Evolutionary conservation across 2,888 invertebrate genomes (phyloP).

Genomic region (Encarsia formosa): DNA sequence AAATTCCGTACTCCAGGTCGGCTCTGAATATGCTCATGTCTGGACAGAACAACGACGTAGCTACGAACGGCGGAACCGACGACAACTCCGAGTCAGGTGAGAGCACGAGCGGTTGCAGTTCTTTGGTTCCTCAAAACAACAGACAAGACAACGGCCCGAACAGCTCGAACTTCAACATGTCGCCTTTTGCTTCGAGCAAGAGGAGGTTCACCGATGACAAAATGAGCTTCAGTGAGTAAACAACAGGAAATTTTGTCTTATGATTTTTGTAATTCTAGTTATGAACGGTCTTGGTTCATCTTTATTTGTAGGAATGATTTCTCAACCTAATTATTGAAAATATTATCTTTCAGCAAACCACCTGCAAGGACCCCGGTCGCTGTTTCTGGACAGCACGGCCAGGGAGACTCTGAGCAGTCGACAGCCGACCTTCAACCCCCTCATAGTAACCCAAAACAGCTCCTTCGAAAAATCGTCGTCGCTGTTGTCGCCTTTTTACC

Average conservation of each 20-base stretch:
- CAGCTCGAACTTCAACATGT: slow-evolving; percentile 35
- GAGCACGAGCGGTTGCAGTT: slow-evolving; percentile 59
- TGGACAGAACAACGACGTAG: slow-evolving; percentile 39
- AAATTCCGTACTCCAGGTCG: slow-evolving; percentile 33
- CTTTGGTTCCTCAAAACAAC: slow-evolving; percentile 52
- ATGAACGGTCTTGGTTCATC: no score
- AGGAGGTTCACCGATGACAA: slow-evolving; percentile 43
- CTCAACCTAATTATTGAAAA: no score
- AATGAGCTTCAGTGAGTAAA: slow-evolving; percentile 41
- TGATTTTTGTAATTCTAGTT: no score
- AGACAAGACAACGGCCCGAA: slow-evolving; percentile 42
- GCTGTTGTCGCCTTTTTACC: slow-evolving; percentile 68
- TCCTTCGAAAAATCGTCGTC: slow-evolving; percentile 49
- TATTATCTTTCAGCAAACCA: slow-evolving; percentile 41
- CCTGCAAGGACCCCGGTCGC: slow-evolving; percentile 46
- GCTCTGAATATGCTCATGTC: slow-evolving; percentile 36
- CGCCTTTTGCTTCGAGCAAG: slow-evolving; percentile 36
- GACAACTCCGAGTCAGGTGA: slow-evolving; percentile 59
- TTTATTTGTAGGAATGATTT: no score
- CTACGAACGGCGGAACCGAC: slow-evolving; percentile 49
- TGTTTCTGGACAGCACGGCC: slow-evolving; percentile 49
- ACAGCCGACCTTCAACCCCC: slow-evolving; percentile 54
- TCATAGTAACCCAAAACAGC: slow-evolving; percentile 51
- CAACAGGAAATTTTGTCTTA: no score
- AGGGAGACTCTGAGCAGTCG: slow-evolving; percentile 53